These are phyloP conservation scores for Plectropomus leopardus DNA, from an alignment of 2,113 vertebrate species.

Conservation along the genomic window DNA sequence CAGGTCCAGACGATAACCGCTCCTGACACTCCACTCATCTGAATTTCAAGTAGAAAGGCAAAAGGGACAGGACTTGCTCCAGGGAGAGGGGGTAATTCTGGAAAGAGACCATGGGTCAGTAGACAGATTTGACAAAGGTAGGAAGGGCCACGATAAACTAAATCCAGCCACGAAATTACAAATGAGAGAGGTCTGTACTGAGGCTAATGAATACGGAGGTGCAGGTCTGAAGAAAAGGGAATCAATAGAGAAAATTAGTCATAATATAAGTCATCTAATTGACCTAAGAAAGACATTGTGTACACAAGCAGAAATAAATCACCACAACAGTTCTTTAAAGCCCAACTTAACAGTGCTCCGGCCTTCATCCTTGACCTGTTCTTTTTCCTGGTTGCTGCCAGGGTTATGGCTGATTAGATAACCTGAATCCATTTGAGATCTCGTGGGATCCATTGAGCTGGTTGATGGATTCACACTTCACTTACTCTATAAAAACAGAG, in stretches of 20 bases:
- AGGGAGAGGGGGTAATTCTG: conserved; percentile 38
- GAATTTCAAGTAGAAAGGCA: conserved; percentile 72
- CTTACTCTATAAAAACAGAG: conserved; percentile 43
- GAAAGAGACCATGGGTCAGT: conserved; percentile 48
- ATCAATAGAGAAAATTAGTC: background rate
- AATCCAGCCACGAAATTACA: conserved; percentile 3
- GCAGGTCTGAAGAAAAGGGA: background rate
- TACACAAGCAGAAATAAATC: background rate
- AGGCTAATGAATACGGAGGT: background rate
- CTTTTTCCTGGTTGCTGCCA: background rate
- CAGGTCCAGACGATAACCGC: conserved; percentile 68
- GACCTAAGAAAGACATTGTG: background rate
- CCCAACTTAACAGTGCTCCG: background rate
- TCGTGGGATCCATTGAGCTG: conserved; percentile 21
- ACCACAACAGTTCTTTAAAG: background rate
- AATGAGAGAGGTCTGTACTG: background rate
- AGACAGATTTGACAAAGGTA: conserved; percentile 47
- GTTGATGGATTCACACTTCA: conserved; percentile 66
- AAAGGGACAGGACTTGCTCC: conserved; percentile 61
- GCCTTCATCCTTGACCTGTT: conserved; percentile 17
- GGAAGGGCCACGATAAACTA: conserved; percentile 8
- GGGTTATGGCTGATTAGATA: conserved; percentile 29
- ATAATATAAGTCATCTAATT: background rate
- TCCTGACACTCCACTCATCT: conserved; percentile 74
- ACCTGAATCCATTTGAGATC: conserved; percentile 29